Percentiles rank a stretch among this genome's conserved stretches.
Evolutionary conservation across 2,113 vertebrate species (phyloP).

Genomic region (Paracanthobrama guichenoti): DNA sequence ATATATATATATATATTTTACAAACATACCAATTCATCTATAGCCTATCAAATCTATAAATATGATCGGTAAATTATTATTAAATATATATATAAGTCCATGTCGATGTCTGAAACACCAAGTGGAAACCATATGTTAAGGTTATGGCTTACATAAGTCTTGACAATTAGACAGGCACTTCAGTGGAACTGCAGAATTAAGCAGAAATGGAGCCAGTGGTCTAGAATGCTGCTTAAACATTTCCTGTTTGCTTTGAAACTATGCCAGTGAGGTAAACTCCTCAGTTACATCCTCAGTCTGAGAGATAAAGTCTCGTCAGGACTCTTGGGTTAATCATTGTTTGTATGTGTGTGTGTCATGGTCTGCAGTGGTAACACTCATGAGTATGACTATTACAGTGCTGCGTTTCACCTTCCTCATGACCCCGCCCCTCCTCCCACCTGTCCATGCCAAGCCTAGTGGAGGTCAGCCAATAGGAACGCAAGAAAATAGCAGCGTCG

Average conservation of each 20-base stretch:
- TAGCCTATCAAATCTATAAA: too few species aligned
- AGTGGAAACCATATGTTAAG: neutral
- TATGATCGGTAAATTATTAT: too few species aligned
- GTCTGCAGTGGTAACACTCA: neutral
- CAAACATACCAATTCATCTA: too few species aligned
- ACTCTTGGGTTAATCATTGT: neutral
- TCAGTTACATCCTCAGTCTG: conserved; percentile 5
- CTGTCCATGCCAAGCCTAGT: neutral
- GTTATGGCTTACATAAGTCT: neutral
- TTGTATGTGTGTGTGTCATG: conserved; percentile 2
- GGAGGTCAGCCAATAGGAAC: neutral
- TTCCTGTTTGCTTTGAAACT: conserved; percentile 23
- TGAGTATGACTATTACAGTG: neutral
- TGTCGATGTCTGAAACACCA: neutral
- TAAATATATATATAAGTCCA: too few species aligned
- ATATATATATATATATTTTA: too few species aligned
- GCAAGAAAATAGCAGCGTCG: neutral
- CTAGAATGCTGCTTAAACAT: neutral
- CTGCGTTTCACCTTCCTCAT: too few species aligned
- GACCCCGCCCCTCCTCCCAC: neutral
- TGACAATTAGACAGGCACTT: neutral
- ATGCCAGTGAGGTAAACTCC: conserved; percentile 9
- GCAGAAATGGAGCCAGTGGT: too few species aligned
- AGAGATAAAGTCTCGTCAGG: neutral
- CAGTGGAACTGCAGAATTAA: neutral